Evolutionary conservation across 2,888 invertebrate genomes (phyloP).

Genomic region (Halictus quadricinctus): DNA sequence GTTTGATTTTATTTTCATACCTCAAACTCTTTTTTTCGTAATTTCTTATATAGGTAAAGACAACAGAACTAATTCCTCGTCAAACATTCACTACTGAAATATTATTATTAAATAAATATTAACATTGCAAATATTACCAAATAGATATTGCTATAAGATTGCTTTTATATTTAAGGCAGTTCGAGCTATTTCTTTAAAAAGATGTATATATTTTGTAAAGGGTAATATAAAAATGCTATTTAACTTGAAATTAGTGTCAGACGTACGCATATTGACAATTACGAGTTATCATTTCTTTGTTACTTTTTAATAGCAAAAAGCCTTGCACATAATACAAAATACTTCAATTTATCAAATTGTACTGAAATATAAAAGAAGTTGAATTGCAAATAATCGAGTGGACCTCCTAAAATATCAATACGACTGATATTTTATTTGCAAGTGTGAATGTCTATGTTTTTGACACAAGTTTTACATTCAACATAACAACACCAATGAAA

Average conservation of each 20-base stretch:
- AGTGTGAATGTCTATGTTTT: conserved; percentile 90
- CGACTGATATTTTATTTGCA: conserved; percentile 87
- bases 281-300: not conserved
- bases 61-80: not conserved
- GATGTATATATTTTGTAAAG: not conserved
- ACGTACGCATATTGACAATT: not conserved
- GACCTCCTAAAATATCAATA: conserved; percentile 3
- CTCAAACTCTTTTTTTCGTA: not conserved
- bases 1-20: not conserved
- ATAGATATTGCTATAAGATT: conserved; percentile 8
- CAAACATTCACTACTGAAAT: not conserved
- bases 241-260: not conserved
- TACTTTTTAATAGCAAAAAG: not conserved
- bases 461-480: conserved; percentile 93
- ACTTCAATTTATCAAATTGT: conserved; percentile 5
- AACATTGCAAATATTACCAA: conserved; percentile 18
- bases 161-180: conserved; percentile 1
- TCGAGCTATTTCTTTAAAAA: conserved; percentile 4
- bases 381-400: conserved; percentile 14
- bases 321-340: conserved; percentile 3
- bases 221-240: not conserved
- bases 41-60: not conserved
- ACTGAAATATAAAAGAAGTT: not conserved
- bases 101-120: conserved; percentile 14
- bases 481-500: conserved; percentile 99